Evolutionary conservation across 2,113 vertebrate species (phyloP).

Genomic region (Australoheros scitulus): DNA sequence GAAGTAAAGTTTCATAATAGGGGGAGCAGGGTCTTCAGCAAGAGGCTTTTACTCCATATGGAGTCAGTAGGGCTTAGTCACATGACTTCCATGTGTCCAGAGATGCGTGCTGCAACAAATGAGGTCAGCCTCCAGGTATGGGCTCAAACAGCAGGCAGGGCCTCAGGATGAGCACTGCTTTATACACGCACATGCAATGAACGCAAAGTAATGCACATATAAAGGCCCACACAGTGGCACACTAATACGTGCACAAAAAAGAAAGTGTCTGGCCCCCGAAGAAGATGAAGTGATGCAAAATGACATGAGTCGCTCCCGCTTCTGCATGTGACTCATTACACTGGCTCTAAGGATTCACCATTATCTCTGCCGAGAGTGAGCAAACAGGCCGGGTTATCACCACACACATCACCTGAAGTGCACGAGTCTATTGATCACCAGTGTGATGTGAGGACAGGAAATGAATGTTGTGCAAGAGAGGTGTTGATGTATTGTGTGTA

Average conservation of each 20-base stretch:
- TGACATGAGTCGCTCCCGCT: conserved; percentile 59
- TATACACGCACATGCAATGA: not conserved
- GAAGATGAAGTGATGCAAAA: conserved; percentile 60
- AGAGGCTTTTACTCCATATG: conserved; percentile 48
- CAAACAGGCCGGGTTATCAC: conserved; percentile 47
- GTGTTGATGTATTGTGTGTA: not conserved
- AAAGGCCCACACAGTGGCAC: not conserved
- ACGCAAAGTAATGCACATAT: conserved; percentile 14
- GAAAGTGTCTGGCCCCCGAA: conserved; percentile 13
- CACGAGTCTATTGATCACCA: conserved; percentile 44
- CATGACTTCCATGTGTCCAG: conserved; percentile 65
- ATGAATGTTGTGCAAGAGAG: conserved; percentile 40
- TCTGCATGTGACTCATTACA: conserved; percentile 55
- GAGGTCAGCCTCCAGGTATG: conserved; percentile 75
- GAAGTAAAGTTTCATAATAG: conserved; percentile 30
- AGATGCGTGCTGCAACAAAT: conserved; percentile 63
- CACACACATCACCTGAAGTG: conserved; percentile 52
- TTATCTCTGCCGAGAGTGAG: conserved; percentile 27
- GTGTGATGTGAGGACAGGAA: conserved; percentile 46
- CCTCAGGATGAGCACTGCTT: conserved; percentile 41
- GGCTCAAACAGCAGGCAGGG: conserved; percentile 63
- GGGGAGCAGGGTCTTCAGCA: conserved; percentile 24
- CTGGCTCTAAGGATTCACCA: conserved; percentile 12
- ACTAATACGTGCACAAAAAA: conserved; percentile 11
- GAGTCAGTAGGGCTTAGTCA: conserved; percentile 46